These are phyloP conservation scores for Drosophila setosimentum DNA, from an alignment of 2,888 invertebrate genomes.

Conservation along the genomic window DNA sequence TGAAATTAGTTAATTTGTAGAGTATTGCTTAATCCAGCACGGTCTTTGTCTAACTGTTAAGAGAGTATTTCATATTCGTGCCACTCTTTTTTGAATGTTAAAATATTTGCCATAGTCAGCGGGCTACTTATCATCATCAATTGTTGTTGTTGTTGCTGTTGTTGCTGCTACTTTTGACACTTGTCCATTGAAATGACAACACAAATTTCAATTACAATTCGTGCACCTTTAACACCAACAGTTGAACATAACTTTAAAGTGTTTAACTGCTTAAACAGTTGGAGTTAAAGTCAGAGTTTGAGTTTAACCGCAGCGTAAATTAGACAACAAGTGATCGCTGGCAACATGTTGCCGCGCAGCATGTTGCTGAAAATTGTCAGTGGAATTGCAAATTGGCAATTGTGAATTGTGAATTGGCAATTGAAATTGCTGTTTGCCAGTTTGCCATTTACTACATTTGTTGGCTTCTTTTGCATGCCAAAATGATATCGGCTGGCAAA, in stretches of 20 bases:
- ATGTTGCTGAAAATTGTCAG: slow-evolving; percentile 50
- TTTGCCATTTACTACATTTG: slow-evolving; percentile 25
- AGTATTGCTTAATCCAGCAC: neutral
- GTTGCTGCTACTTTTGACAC: slow-evolving; percentile 36
- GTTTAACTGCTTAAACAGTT: slow-evolving; percentile 23
- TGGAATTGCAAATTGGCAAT: slow-evolving; percentile 32
- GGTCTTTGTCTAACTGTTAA: no score
- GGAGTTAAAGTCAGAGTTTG: neutral
- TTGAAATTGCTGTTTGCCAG: slow-evolving; percentile 42
- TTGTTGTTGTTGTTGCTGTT: slow-evolving; percentile 29
- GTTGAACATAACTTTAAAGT: slow-evolving; percentile 20
- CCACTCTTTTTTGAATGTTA: neutral
- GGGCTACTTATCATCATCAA: slow-evolving; percentile 28
- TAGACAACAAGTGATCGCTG: slow-evolving; percentile 56
- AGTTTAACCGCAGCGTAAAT: slow-evolving; percentile 50
- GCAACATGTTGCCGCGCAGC: slow-evolving; percentile 63
- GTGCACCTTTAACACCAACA: slow-evolving; percentile 68
- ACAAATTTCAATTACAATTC: slow-evolving; percentile 56
- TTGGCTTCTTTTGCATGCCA: slow-evolving; percentile 34
- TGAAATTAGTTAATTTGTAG: neutral
- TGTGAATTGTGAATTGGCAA: slow-evolving; percentile 28
- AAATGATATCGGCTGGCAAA: slow-evolving; percentile 48
- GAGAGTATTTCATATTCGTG: neutral
- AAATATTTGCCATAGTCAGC: slow-evolving; percentile 30
- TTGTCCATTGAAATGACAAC: slow-evolving; percentile 57